Conservation (phyloP, 2,797 vertebrate species). For the Sitta carolinensis region DNA sequence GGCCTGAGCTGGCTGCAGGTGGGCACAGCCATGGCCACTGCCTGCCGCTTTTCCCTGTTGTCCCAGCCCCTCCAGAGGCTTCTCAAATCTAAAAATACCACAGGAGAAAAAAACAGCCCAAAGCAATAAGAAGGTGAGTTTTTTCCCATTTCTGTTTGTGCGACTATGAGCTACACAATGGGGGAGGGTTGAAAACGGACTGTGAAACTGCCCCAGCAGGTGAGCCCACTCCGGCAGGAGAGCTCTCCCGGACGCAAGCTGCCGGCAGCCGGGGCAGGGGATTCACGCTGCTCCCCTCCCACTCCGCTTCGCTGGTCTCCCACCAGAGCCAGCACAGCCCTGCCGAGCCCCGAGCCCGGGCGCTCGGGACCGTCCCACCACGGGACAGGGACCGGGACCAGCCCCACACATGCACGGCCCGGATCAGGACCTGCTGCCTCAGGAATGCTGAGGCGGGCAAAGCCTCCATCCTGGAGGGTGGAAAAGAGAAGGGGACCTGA, state of each 20-base stretch:
- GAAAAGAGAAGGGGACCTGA: background rate
- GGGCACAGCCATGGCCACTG: background rate
- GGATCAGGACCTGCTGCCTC: background rate
- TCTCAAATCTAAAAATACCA: background rate
- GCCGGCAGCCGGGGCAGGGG: too few relatives aligned
- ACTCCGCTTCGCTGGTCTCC: background rate
- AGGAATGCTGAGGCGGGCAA: background rate
- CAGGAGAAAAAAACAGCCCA: background rate
- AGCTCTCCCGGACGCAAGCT: rapidly evolving
- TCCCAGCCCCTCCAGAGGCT: background rate
- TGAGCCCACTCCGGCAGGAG: background rate
- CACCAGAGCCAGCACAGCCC: background rate
- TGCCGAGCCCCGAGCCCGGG: too few relatives aligned
- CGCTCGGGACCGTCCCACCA: background rate
- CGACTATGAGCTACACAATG: background rate
- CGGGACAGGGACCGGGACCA: rapidly evolving
- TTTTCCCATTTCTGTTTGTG: background rate
- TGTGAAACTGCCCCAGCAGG: background rate
- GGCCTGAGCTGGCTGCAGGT: background rate
- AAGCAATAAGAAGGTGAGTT: background rate
- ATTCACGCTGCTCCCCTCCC: background rate
- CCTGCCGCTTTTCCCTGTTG: background rate
- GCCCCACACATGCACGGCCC: rapidly evolving
- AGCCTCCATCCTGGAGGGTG: rapidly evolving
- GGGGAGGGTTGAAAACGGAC: rapidly evolving